Evolutionary conservation across 2,797 vertebrate species (phyloP).

Genomic region (Acridotheres tristis): DNA sequence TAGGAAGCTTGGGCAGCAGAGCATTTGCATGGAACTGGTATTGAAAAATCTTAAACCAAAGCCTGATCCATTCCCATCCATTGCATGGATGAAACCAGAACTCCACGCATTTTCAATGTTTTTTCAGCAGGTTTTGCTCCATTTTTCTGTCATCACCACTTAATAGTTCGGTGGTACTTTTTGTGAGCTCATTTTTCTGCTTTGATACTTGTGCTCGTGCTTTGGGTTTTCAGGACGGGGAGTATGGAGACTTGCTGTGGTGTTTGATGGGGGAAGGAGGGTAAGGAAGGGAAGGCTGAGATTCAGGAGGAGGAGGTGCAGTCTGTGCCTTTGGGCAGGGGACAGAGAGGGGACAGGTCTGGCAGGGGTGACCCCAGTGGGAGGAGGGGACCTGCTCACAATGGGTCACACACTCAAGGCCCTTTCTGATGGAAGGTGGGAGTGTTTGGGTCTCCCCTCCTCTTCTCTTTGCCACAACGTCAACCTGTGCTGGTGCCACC

Average conservation of each 20-base stretch:
- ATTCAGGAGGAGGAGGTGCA: not conserved
- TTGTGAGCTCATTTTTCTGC: not conserved
- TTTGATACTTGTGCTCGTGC: not conserved
- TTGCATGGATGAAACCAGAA: not conserved
- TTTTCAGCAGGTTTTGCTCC: not conserved
- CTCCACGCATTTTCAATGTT: not conserved
- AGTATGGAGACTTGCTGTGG: not conserved
- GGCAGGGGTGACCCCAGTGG: not conserved
- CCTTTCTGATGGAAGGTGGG: not conserved
- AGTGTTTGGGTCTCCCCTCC: not conserved
- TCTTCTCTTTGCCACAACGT: not conserved
- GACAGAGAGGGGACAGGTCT: not conserved
- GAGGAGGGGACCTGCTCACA: not conserved
- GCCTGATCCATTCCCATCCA: not conserved
- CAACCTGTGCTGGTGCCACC: not conserved
- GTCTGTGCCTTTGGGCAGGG: not conserved
- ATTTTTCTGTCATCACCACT: not conserved
- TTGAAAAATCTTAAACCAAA: not conserved
- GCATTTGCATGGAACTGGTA: not conserved
- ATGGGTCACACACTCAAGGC: not conserved
- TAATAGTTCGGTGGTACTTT: not conserved
- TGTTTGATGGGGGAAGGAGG: not conserved
- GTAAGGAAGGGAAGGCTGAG: not conserved
- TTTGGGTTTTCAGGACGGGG: not conserved
- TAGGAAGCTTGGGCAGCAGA: not conserved